Evolutionary conservation across 2,888 invertebrate species (phyloP), one percentile per base, ranked within the genome.

Genomic region (Netelia fuscicornis): DNA sequence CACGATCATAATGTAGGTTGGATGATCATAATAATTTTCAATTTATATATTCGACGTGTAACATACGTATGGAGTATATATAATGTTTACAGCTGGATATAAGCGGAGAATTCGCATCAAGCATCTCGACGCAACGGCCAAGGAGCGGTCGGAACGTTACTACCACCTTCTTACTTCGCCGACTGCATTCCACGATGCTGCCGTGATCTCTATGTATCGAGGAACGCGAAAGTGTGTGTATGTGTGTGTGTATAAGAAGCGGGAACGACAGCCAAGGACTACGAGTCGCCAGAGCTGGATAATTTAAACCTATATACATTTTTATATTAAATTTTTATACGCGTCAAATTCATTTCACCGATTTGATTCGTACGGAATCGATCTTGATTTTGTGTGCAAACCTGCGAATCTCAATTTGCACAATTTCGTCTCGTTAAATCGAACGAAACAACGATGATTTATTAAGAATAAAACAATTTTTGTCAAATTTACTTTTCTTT

Each of bases 181-280:
- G 30, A 62, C 71, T 37, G 20, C 20, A 11, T 71, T 58, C 13
- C 75, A 64, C 75, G 44, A 48, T 48, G 48, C 48, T 48, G 48
- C 48, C 10, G 13, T 37, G 30, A 20, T 20, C 58, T 17, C 67
- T 25, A 58, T 17, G 67, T 67, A 77, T 56, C 13, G 13, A 10
- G 11, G 13, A 48, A 48, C 11, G 13, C 48, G 13, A 48, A 37
- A 54, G 52, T 52, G 30, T 54, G 9, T 37, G 48, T 70, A 52
- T 54, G 9, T 11, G 54, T 13, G 44, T 71, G n/a, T 42, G 58
- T n/a, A 30, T 20, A 58, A 48, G 13, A 37, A 13, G 30, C 48
- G 67, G 37, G 67, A 76, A n/a, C 75, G 37, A 81, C 10, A 48
- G 52, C 68, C 62, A 75, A 81, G 81, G 81, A 70, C 77, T 70